phyloP scores from a whole-genome alignment of 2,113 vertebrate genomes.

The Pampusana beccarii region DNA sequence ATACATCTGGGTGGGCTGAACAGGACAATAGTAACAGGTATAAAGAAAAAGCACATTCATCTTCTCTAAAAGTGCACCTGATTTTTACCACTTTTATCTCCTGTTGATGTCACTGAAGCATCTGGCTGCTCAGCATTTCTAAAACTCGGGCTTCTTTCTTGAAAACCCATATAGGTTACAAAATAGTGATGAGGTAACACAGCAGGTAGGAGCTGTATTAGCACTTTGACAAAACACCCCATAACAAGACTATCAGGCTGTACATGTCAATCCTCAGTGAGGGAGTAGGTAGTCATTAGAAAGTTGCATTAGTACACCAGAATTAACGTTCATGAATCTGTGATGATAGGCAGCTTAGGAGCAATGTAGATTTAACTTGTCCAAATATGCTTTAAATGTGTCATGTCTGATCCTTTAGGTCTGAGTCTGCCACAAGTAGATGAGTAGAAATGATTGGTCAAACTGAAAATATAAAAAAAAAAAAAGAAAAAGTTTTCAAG shows the following conservation, averaged over 20 bases:
- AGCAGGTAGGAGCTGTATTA: background rate
- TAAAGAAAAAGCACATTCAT: background rate
- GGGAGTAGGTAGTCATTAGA: conserved; percentile 28
- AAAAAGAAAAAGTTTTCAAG: background rate
- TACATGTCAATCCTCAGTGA: conserved; percentile 20
- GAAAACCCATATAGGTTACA: background rate
- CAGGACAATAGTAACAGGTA: background rate
- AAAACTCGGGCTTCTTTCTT: background rate
- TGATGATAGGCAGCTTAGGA: conserved; percentile 17
- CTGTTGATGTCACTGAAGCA: background rate
- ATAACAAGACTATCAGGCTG: conserved; percentile 42
- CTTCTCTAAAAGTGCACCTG: background rate
- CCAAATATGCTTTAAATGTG: background rate
- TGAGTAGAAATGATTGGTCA: background rate
- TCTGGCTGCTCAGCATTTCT: background rate
- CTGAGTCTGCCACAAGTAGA: background rate
- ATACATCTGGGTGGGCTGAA: background rate
- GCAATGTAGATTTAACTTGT: background rate
- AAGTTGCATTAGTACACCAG: background rate
- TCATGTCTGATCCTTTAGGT: background rate
- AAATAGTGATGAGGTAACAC: background rate
- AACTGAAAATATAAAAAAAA: background rate
- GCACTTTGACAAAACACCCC: background rate
- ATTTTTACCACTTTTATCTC: background rate
- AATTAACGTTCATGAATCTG: background rate